These are phyloP conservation scores for Propithecus coquereli DNA, from an alignment of 2,113 vertebrate species.

Conservation along the genomic window DNA sequence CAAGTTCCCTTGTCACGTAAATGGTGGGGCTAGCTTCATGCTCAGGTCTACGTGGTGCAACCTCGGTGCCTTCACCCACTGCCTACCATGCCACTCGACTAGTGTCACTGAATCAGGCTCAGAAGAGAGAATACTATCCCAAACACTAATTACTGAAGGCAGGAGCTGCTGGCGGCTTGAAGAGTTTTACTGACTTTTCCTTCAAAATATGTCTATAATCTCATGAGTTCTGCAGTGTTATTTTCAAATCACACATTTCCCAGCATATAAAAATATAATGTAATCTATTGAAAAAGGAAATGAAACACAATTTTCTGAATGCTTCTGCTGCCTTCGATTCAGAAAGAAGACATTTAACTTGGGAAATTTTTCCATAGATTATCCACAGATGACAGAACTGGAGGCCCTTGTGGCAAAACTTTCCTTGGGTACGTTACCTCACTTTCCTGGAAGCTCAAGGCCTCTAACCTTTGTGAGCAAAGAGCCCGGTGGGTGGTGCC, in stretches of 20 bases:
- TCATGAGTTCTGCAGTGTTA: neutral
- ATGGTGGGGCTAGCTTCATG: neutral
- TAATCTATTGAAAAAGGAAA: neutral
- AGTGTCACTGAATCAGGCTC: neutral
- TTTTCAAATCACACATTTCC: conserved; percentile 10
- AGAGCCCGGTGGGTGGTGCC: neutral
- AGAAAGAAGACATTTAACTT: neutral
- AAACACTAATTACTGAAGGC: neutral
- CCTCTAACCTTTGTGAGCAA: neutral
- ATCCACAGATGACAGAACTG: neutral
- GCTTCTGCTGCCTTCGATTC: conserved; percentile 13
- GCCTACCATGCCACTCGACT: neutral
- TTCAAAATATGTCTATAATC: conserved; percentile 6
- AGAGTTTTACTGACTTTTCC: neutral
- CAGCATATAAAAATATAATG: neutral
- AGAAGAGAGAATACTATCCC: neutral
- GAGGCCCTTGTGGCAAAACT: neutral
- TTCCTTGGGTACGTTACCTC: neutral
- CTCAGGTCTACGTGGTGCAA: neutral
- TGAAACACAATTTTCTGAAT: neutral
- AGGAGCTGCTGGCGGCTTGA: neutral
- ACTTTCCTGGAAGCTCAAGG: neutral
- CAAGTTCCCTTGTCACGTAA: neutral
- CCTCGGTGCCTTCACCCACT: neutral
- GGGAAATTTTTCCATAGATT: neutral